Evolutionary conservation across 1,140 invertebrate genomes (phyloP), one percentile per base, ranked within the genome.

Genomic region (Cheumatopsyche charites): DNA sequence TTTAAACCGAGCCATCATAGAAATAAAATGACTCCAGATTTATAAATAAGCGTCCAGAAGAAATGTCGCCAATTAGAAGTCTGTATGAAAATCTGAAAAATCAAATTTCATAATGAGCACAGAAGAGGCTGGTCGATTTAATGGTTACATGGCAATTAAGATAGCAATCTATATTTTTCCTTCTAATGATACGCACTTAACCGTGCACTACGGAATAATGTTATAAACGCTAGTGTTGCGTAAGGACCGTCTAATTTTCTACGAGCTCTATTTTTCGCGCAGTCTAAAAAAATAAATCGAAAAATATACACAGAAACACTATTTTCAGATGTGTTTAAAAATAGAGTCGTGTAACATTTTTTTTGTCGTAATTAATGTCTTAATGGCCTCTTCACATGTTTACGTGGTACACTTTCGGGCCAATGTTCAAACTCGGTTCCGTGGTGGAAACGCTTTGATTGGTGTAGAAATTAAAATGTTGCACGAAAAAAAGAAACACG

Each of bases 351-450:
- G 45, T 47, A n/a, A 2, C 12, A 13, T 3, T 17, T 47, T 47
- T 47, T 47, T 47, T 4, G 12, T 4, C 45, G 45, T 13, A 47
- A 13, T 47, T 36, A 36, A 36, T 17, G 45, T 52, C 47, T 52
- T 52, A 52, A 52, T 52, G 47, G 19, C 47, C 47, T 15, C 47
- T 52, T 52, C 47, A 52, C 47, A 52, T 52, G 47, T 52, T 52
- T 52, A 52, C 15, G 47, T 15, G 43, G 43, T n/a, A 45, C 13
- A 45, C 43, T 45, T 45, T 45, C 43, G 11, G 13, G 17, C 43
- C n/a, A n/a, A n/a, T n/a, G n/a, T n/a, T n/a, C n/a, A n/a, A n/a
- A n/a, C n/a, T n/a, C n/a, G n/a, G n/a, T n/a, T n/a, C n/a, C n/a
- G n/a, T n/a, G n/a, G n/a, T n/a, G n/a, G n/a, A n/a, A n/a, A n/a